Evolutionary conservation across 2,113 vertebrate genomes (phyloP).

Genomic region (Anhinga anhinga): DNA sequence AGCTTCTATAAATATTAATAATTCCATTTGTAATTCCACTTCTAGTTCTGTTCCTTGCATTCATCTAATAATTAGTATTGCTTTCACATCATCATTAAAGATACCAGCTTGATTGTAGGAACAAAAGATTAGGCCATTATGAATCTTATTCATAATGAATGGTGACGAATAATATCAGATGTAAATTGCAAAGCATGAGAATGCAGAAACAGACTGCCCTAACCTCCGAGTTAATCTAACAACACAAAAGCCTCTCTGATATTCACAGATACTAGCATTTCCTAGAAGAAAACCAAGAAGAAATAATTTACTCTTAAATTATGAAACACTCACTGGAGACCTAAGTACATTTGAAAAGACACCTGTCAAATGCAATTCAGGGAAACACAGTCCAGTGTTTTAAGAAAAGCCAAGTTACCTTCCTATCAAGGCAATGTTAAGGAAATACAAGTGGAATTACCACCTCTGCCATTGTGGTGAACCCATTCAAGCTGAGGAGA

Average conservation of each 20-base stretch:
- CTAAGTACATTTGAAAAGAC: not conserved
- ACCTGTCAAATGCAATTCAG: not conserved
- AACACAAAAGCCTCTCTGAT: not conserved
- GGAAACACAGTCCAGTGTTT: not conserved
- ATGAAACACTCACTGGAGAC: not conserved
- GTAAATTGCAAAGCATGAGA: not conserved
- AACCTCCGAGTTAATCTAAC: not conserved
- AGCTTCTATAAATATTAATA: not conserved
- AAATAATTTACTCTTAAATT: not conserved
- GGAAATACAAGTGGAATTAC: not conserved
- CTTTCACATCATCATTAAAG: not conserved
- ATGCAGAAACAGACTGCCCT: not conserved
- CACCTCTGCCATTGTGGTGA: not conserved
- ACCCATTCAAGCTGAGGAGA: not conserved
- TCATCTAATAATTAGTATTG: not conserved
- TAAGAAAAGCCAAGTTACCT: not conserved
- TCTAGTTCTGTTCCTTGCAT: not conserved
- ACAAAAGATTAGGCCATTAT: not conserved
- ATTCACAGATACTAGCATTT: slow-evolving; percentile 6
- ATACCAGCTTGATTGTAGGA: not conserved
- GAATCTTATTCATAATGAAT: not conserved
- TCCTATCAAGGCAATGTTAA: not conserved
- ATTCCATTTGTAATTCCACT: not conserved
- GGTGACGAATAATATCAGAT: not conserved
- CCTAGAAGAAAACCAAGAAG: not conserved